Evolutionary conservation across 2,888 invertebrate genomes (phyloP).

Genomic region (Caenorhabditis sp.): DNA sequence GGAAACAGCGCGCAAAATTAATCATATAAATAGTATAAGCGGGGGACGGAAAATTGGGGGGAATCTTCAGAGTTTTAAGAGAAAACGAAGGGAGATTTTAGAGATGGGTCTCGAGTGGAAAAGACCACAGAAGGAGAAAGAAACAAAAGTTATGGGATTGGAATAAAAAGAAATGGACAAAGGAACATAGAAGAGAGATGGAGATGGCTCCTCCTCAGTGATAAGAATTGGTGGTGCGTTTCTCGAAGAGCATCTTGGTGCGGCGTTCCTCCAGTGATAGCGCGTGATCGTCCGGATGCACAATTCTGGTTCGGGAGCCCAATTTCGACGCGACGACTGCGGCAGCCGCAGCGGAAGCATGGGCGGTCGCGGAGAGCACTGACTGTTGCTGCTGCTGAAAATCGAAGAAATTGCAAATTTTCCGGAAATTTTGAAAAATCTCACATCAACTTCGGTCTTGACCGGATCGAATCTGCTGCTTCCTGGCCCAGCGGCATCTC

Average conservation of each 20-base stretch:
- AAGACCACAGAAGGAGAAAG: not conserved
- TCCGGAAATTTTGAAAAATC: not conserved
- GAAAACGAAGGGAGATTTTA: not conserved
- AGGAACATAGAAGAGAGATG: conserved; percentile 20
- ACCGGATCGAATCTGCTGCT: conserved; percentile 30
- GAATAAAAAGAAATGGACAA: conserved; percentile 1
- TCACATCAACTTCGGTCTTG: conserved; percentile 38
- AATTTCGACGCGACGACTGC: conserved; percentile 63
- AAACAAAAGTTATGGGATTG: not conserved
- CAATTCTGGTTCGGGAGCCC: conserved; percentile 87
- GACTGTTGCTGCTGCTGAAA: not conserved
- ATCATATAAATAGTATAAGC: conserved; percentile 12
- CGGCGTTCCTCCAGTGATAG: conserved; percentile 87
- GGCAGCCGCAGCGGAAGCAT: conserved; percentile 29
- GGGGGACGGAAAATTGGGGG: too few species aligned
- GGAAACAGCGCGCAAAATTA: not conserved
- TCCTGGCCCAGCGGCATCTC: conserved; percentile 5
- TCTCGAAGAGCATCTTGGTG: conserved; percentile 52
- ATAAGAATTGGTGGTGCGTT: conserved; percentile 35
- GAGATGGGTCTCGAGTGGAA: too few species aligned
- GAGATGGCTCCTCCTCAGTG: conserved; percentile 23
- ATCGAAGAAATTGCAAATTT: too few species aligned
- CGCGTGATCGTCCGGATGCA: conserved; percentile 93
- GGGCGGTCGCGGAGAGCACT: not conserved
- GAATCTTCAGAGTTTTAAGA: conserved; percentile 2